Percentiles rank a stretch among this genome's conserved stretches.
Conservation (phyloP, 2,888 invertebrate genomes). For the Hirtodrosophila alboralis region DNA sequence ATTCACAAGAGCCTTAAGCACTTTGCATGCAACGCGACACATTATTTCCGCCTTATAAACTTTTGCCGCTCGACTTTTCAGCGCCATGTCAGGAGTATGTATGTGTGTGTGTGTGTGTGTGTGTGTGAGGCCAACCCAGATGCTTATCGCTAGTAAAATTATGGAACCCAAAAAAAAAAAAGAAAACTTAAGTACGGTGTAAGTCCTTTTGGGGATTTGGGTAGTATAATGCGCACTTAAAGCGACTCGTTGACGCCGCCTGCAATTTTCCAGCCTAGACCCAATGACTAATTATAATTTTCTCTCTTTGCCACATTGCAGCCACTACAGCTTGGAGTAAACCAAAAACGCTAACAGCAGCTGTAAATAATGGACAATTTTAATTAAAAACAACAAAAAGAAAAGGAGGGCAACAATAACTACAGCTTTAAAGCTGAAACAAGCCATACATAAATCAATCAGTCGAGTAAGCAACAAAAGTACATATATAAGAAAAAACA, state of each 20-base stretch:
- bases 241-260: background rate
- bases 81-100: conserved; percentile 32
- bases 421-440: conserved; percentile 5
- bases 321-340: too few species aligned
- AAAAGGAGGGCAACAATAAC: conserved; percentile 16
- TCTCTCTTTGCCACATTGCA: conserved; percentile 43
- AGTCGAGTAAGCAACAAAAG: conserved; percentile 27
- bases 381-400: conserved; percentile 62
- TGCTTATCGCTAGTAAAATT: conserved; percentile 69
- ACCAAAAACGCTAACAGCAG: conserved; percentile 31
- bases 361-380: conserved; percentile 46
- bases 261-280: conserved; percentile 31
- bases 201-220: conserved; percentile 41
- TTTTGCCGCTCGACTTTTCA: conserved; percentile 67
- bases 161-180: too few species aligned
- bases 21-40: conserved; percentile 70
- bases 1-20: conserved; percentile 27
- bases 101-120: conserved; percentile 1
- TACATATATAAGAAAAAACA: conserved; percentile 54
- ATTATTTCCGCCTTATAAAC: conserved; percentile 76
- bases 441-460: conserved; percentile 59
- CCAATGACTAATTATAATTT: conserved; percentile 67
- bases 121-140: conserved; percentile 39
- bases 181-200: conserved; percentile 61
- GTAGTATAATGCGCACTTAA: conserved; percentile 16